Percentiles rank a stretch among this genome's conserved stretches.
Conservation (phyloP, 2,797 vertebrate species). For the Spatula clypeata region DNA sequence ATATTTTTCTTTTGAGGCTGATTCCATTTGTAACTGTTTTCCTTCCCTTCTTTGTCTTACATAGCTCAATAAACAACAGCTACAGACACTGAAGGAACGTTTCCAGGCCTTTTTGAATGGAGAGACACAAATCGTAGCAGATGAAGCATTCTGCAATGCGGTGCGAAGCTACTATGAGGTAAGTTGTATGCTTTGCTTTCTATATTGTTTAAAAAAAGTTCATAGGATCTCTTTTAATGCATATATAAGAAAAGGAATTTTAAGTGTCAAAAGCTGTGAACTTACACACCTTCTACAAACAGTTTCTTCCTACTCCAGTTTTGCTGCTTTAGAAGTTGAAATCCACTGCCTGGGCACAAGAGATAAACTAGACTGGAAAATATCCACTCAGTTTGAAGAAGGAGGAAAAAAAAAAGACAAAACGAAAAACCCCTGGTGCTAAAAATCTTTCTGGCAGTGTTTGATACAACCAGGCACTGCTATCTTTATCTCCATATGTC, state of each 20-base stretch:
- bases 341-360: constrained; percentile 43
- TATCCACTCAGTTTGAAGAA: constrained; percentile 19
- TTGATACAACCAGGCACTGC: constrained; percentile 27
- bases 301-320: background rate
- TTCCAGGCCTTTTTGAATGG: constrained; percentile 95
- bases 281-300: constrained; percentile 32
- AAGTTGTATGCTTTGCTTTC: constrained; percentile 65
- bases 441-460: constrained; percentile 54
- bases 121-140: constrained; percentile 94
- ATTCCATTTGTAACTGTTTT: background rate
- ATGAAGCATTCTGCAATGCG: constrained; percentile 98
- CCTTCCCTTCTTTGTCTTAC: background rate
- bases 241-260: background rate
- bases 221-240: background rate
- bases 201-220: background rate
- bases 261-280: background rate
- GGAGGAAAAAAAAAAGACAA: background rate
- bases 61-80: constrained; percentile 96
- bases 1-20: background rate
- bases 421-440: background rate
- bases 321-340: constrained; percentile 57
- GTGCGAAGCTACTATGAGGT: constrained; percentile 96
- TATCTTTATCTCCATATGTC: constrained; percentile 63
- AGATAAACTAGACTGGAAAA: constrained; percentile 67
- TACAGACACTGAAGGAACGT: constrained; percentile 92